A percentile compares a stretch with the other conserved stretches of the same genome.
These are phyloP conservation scores for Oenanthe melanoleuca DNA, from an alignment of 2,113 vertebrate species.

Conservation along the genomic window DNA sequence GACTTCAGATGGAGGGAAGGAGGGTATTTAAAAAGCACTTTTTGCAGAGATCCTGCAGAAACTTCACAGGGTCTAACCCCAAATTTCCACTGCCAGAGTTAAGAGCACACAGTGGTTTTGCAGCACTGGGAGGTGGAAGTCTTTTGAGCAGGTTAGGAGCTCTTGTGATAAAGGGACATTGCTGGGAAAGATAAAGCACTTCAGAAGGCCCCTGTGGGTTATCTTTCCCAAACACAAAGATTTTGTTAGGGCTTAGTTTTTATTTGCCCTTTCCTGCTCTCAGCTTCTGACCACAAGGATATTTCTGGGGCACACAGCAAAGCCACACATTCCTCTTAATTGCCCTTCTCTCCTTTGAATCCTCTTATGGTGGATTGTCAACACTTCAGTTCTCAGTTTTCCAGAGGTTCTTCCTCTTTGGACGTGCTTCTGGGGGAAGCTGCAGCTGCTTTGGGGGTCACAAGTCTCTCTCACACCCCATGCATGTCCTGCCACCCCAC, in stretches of 20 bases:
- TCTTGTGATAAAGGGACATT: not conserved
- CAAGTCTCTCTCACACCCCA: not conserved
- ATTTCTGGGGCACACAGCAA: not conserved
- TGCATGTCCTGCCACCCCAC: not conserved
- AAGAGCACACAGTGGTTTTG: constrained; percentile 48
- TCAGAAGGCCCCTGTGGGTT: not conserved
- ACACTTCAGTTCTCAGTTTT: not conserved
- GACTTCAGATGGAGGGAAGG: not conserved
- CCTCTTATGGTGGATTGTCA: rapidly evolving
- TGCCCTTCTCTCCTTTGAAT: rapidly evolving
- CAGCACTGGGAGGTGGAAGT: constrained; percentile 26
- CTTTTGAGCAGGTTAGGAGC: not conserved
- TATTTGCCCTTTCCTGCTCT: constrained; percentile 24
- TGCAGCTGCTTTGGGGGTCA: not conserved
- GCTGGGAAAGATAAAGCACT: not conserved
- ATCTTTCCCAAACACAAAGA: constrained; percentile 42
- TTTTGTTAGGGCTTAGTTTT: constrained; percentile 18
- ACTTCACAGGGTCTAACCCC: not conserved
- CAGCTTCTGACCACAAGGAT: not conserved
- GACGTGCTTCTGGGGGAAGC: not conserved
- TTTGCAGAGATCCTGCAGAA: not conserved
- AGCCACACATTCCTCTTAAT: not conserved
- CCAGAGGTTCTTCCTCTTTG: not conserved
- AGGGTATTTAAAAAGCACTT: not conserved
- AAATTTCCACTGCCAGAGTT: not conserved